Base-by-base conservation (phyloP, 2,113 vertebrate species). In the Montifringilla adamsi region DNA sequence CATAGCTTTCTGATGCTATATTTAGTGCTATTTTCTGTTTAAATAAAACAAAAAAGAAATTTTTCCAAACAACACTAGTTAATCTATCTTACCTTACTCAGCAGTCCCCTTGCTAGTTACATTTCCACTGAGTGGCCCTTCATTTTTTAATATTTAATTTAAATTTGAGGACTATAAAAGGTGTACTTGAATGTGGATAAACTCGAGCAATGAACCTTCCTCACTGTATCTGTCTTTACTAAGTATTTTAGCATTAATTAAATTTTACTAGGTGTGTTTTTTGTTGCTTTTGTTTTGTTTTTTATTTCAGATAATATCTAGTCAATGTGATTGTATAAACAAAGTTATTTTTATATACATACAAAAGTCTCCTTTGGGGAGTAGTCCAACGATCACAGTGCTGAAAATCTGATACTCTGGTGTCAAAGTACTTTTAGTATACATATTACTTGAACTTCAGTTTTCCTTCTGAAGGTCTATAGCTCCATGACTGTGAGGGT, bases 401-500 rank as follows among this genome's bases (percentile, higher is more conserved):
- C 21, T 89, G 31, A 77, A 78, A 88, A 80, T 69, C 28, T 73
- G 28, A 68, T 63, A 31, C 11, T 37, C 12, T 81, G 87, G 23
- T 11, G 30, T 73, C 75, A 81, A 84, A 95, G 27, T 33, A 49
- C 43, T 89, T 89, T 64, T 27, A 44, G 10, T 66, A 55, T 15
- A 80, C 79, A 58, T 68, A 46, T 47, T 63, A 26, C 30, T 66
- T 80, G 53, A 90, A 76, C 6, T 89, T 95, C 53, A 85, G n/a
- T 24, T 85, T 94, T 91, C 13, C 80, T n/a, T 91, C 64, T 87
- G 76, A 76, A 95, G 64, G 56, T 49, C 59, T 95, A 47, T 84
- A 92, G 41, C 64, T 93, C 91, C 70, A 58, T 70, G 70, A 59
- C 56, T 89, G 78, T 82, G 62, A 97, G 93, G 93, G 84, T 97